phyloP scores from a whole-genome alignment of 2,113 vertebrate genomes.

The Etia nguti region DNA sequence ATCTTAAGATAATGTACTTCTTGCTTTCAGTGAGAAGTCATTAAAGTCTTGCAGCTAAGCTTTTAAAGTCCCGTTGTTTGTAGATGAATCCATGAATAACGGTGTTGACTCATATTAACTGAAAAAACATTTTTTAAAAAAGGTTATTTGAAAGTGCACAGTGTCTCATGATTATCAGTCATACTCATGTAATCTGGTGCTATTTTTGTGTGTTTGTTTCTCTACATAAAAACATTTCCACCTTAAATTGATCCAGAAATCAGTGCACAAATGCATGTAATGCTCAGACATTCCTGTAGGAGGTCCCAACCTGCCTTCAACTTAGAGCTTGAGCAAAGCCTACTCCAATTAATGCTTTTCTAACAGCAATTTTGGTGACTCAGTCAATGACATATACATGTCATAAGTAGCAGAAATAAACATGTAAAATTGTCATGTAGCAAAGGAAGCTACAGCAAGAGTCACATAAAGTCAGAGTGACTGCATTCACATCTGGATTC shows the following conservation, averaged over 20 bases:
- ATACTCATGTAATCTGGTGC: background rate
- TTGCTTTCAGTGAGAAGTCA: background rate
- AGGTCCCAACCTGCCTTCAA: background rate
- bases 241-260: background rate
- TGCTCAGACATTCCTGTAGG: background rate
- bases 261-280: background rate
- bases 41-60: background rate
- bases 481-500: background rate
- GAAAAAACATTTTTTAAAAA: background rate
- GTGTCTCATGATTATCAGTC: background rate
- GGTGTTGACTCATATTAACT: background rate
- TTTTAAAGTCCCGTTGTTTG: background rate
- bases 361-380: background rate
- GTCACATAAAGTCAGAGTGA: background rate
- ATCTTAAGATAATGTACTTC: background rate
- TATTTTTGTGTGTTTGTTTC: background rate
- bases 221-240: background rate
- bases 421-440: background rate
- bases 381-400: background rate
- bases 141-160: background rate
- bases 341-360: background rate
- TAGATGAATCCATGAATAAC: background rate
- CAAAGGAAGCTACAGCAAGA: background rate
- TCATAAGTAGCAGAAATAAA: background rate
- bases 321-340: background rate